Percentiles rank a stretch among this genome's conserved stretches.
These are phyloP conservation scores for Heliopora coerulea DNA, from an alignment of 92 coral and sea anemone genomes.

Conservation along the genomic window DNA sequence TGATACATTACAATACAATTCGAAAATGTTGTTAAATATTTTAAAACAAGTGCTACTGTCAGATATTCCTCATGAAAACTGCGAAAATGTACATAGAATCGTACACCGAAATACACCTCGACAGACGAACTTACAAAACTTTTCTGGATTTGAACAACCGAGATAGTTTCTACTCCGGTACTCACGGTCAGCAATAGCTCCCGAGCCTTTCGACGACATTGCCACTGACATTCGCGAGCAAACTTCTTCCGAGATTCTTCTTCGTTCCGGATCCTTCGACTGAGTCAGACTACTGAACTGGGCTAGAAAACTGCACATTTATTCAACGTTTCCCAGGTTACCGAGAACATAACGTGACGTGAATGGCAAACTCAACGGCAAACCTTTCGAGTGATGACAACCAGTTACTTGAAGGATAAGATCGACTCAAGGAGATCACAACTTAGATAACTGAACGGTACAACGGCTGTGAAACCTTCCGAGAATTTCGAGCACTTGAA, in stretches of 20 bases:
- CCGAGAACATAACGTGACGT: background rate
- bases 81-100: too few relatives aligned
- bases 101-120: too few relatives aligned
- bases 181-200: background rate
- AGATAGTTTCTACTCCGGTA: background rate
- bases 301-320: slow-evolving; percentile 4
- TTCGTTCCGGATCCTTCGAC: background rate
- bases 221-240: background rate
- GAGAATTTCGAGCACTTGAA: background rate
- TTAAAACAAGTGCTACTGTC: too few relatives aligned
- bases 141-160: background rate
- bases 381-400: background rate
- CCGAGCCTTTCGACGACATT: background rate
- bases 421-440: too few relatives aligned
- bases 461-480: background rate
- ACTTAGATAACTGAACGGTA: background rate
- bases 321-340: background rate
- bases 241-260: background rate
- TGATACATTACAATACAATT: too few relatives aligned
- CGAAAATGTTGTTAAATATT: too few relatives aligned
- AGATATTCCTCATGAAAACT: too few relatives aligned
- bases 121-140: too few relatives aligned
- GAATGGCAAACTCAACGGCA: background rate
- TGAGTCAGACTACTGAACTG: background rate
- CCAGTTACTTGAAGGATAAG: too few relatives aligned